Percentiles rank a stretch among this genome's conserved stretches.
Evolutionary conservation across 2,888 invertebrate genomes (phyloP).

Genomic region (Pseudanteris insignis): DNA sequence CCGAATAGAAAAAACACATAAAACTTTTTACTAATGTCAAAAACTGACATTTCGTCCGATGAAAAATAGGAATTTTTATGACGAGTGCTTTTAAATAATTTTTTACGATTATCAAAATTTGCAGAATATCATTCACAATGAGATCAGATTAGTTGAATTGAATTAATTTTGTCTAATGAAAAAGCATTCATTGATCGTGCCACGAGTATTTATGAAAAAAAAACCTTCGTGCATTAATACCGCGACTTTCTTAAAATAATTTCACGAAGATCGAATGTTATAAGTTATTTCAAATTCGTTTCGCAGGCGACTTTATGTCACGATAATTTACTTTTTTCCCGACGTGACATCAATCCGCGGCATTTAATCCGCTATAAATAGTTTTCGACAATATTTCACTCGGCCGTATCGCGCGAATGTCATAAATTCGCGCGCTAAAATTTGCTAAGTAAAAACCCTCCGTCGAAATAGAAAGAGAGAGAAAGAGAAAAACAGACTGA

Average conservation of each 20-base stretch:
- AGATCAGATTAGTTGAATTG: too few species aligned
- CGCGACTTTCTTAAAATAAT: slow-evolving; percentile 26
- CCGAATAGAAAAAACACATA: too few species aligned
- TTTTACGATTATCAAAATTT: too few species aligned
- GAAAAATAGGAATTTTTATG: too few species aligned
- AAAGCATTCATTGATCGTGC: too few species aligned
- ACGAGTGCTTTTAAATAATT: too few species aligned
- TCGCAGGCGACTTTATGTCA: slow-evolving; percentile 13
- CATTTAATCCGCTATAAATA: slow-evolving; percentile 40
- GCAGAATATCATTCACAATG: too few species aligned
- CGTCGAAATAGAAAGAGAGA: background rate
- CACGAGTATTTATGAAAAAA: background rate
- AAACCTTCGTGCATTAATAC: background rate
- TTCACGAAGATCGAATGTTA: slow-evolving; percentile 11
- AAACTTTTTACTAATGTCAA: too few species aligned
- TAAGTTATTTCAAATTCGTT: slow-evolving; percentile 18
- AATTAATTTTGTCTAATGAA: too few species aligned
- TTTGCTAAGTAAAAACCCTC: slow-evolving; percentile 24
- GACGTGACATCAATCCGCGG: slow-evolving; percentile 30
- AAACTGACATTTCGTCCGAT: too few species aligned
- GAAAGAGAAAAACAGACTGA: background rate
- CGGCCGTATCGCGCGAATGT: slow-evolving; percentile 14
- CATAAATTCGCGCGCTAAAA: slow-evolving; percentile 26
- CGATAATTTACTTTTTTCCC: slow-evolving; percentile 25
- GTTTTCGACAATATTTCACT: slow-evolving; percentile 22